These are phyloP conservation scores for Tridacna gigas DNA, from an alignment of 2,888 invertebrate species.

Conservation along the genomic window DNA sequence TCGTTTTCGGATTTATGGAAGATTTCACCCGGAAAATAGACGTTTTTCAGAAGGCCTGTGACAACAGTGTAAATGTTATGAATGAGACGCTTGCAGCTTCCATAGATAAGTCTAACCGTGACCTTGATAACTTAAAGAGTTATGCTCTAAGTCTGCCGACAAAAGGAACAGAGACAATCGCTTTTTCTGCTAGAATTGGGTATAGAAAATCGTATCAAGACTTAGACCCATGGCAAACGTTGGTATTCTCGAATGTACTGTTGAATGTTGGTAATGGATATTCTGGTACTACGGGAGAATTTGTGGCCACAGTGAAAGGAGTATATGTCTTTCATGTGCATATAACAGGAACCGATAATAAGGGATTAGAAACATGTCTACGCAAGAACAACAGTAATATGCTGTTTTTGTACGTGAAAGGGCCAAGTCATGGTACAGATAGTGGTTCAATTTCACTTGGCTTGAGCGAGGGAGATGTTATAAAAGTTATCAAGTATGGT, in stretches of 20 bases:
- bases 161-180: neutral
- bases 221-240: slow-evolving; percentile 16
- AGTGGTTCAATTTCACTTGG: slow-evolving; percentile 21
- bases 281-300: slow-evolving; percentile 3
- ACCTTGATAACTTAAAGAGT: neutral
- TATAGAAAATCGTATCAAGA: slow-evolving; percentile 13
- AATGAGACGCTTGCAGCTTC: neutral
- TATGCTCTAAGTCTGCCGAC: neutral
- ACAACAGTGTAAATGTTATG: neutral
- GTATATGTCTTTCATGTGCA: slow-evolving; percentile 28
- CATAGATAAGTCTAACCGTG: neutral
- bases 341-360: slow-evolving; percentile 11
- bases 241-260: slow-evolving; percentile 1
- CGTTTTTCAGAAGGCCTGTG: neutral
- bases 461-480: slow-evolving; percentile 11
- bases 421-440: slow-evolving; percentile 20
- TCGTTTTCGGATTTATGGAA: neutral
- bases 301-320: neutral
- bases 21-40: neutral
- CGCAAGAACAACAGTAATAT: neutral
- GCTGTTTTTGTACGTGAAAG: slow-evolving; percentile 24
- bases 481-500: slow-evolving; percentile 37
- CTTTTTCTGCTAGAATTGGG: neutral
- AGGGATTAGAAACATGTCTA: slow-evolving; percentile 19
- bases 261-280: slow-evolving; percentile 5